Evolutionary conservation across 2,797 vertebrate genomes (phyloP), one percentile per base, ranked within the genome.

Genomic region (Coluber constrictor): DNA sequence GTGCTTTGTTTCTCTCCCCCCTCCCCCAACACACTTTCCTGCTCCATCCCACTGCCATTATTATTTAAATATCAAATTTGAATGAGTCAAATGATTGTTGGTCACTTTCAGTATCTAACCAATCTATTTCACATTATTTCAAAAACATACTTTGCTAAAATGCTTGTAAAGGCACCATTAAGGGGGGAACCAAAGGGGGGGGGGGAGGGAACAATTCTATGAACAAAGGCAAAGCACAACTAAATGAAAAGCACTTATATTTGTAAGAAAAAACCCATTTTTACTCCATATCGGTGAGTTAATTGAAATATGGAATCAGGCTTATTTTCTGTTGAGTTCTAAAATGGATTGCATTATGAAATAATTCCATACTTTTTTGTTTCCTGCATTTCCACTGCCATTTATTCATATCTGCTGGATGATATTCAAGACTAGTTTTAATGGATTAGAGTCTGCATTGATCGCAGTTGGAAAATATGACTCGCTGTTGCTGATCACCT

Each of bases 401-500:
- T 96, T 93, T 96, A 87, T 97, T 96, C 94, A 92, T 97, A 96
- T 97, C 95, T 96, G 91, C 95, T 94, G 95, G 95, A 94, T 97
- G 97, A 96, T 97, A 96, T 97, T 97, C 97, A 96, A 95, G 95
- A 95, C 93, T 95, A 93, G 91, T 94, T 96, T 93, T 96, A 95
- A 94, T 97, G 94, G 95, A 96, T 97, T 96, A 96, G 95, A 96
- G 94, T 91, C 95, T 94, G 96, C 96, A 97, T 95, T 98, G 97
- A 97, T 97, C 97, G 97, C 97, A 96, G 96, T 93, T 96, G 97
- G 97, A 97, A 97, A 97, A 97, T 97, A 97, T 97, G 97, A 97
- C 95, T 96, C 96, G 94, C 96, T 95, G 95, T 96, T 95, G 96
- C 96, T 96, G 97, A 98, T 98, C 96, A 94, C 93, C 97, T 96